Evolutionary conservation across 2,113 vertebrate species (phyloP).

Genomic region (Lycaon pictus): DNA sequence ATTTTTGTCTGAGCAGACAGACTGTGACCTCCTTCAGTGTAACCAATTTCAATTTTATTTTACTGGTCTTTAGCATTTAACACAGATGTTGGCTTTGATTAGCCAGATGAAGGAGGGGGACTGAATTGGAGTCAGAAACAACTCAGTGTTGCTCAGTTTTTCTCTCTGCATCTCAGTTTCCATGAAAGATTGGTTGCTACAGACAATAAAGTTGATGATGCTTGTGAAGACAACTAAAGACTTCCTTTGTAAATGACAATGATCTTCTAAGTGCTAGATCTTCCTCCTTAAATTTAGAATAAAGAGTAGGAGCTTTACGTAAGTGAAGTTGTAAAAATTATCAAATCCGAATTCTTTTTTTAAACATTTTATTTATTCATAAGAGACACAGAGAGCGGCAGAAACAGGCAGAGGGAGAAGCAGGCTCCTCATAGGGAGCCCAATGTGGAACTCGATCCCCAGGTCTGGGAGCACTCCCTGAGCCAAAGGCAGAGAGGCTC

Average conservation of each 20-base stretch:
- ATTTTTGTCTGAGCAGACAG: background rate
- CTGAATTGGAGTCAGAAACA: background rate
- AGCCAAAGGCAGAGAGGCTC: no score
- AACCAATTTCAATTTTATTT: background rate
- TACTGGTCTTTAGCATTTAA: background rate
- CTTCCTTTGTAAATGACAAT: background rate
- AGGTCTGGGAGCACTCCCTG: no score
- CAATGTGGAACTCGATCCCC: no score
- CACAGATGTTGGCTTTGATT: background rate
- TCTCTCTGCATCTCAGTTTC: background rate
- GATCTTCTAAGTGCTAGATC: background rate
- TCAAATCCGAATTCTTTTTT: background rate
- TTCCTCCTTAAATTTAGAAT: background rate
- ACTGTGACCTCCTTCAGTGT: background rate
- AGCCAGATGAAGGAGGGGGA: background rate
- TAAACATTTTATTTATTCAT: no score
- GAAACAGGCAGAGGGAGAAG: no score
- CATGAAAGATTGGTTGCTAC: background rate
- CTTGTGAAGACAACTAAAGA: background rate
- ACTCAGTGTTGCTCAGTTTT: background rate
- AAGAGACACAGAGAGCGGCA: no score
- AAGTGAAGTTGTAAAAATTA: background rate
- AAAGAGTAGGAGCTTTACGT: background rate
- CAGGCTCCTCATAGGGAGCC: no score
- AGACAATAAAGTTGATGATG: background rate